phyloP scores from a whole-genome alignment of 2,113 vertebrate genomes.

The Hirundichthys speculiger region DNA sequence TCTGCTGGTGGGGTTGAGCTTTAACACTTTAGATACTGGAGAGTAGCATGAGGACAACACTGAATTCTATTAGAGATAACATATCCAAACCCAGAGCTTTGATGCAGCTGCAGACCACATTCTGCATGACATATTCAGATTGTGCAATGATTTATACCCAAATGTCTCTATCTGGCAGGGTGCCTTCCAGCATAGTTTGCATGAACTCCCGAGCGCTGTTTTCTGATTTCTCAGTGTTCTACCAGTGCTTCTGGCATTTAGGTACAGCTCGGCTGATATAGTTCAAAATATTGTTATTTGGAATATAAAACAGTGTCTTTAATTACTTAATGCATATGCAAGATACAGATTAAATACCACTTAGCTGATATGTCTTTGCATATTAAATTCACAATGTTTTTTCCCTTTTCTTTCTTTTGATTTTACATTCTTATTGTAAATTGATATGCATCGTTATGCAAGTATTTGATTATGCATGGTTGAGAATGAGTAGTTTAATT shows the following conservation, averaged over 20 bases:
- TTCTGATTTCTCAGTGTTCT: conserved; percentile 41
- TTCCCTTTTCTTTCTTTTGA: no score
- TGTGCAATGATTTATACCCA: conserved; percentile 56
- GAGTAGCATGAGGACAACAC: conserved; percentile 34
- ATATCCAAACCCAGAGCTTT: conserved; percentile 25
- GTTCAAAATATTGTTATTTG: conserved; percentile 1
- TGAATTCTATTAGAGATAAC: conserved; percentile 38
- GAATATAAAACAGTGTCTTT: not conserved
- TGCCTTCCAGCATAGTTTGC: conserved; percentile 45
- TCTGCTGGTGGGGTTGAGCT: conserved; percentile 29
- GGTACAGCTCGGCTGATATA: not conserved
- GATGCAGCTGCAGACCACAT: conserved; percentile 28
- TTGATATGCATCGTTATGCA: no score
- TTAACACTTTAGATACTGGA: conserved; percentile 3
- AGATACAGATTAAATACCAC: no score
- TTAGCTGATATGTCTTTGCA: no score
- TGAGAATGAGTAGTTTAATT: no score
- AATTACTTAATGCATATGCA: not conserved
- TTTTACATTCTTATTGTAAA: no score
- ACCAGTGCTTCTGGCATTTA: conserved; percentile 21
- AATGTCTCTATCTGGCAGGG: conserved; percentile 44
- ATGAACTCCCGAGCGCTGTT: conserved; percentile 32
- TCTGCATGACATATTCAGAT: conserved; percentile 50
- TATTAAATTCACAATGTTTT: no score
- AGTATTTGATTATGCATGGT: no score